Evolutionary conservation across 1,140 invertebrate genomes (phyloP), one percentile per base, ranked within the genome.

Genomic region (Temnothorax curvispinosus): DNA sequence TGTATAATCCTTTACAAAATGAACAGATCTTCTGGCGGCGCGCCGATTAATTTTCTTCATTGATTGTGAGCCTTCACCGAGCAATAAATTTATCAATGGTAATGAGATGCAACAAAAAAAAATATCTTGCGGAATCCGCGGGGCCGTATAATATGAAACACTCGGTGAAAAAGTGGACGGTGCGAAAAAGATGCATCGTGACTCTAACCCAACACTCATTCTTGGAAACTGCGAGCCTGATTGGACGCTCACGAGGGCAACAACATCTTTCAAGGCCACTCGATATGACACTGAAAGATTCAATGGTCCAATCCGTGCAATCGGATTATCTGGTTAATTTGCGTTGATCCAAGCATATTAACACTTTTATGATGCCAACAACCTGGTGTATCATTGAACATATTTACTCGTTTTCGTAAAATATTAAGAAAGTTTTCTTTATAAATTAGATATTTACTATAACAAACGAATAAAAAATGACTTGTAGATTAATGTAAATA

Each of bases 191-290:
- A 87, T 69, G 76, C 47, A 58, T 62, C 65, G 54, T 38, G 47
- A 71, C n/a, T 90, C 76, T 74, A 75, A 88, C 75, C 71, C 60
- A 81, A 87, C 89, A 77, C 64, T 72, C 67, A 86, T 90, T 90
- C 89, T 88, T 32, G 84, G 89, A 90, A 90, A 86, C 75, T 81
- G 60, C 76, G 47, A 88, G 88, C 89, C 81, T 90, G 89, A 90
- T 74, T 89, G 75, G 41, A 71, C 77, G 78, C 80, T 72, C 67
- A 50, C 9, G 86, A 85, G 89, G 76, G 76, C 89, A 90, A 90
- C 52, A 90, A 64, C 89, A 72, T 86, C 64, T 76, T 3, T 64
- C 89, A 90, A 90, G 89, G 89, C 75, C 38, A 41, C 50, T 47
- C 56, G 52, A 77, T 65, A 71, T 80, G 71, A 86, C 54, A 64